Percentiles rank a stretch among this genome's conserved stretches.
Conservation (phyloP, 2,888 invertebrate species). For the Ormyrus thymus region DNA sequence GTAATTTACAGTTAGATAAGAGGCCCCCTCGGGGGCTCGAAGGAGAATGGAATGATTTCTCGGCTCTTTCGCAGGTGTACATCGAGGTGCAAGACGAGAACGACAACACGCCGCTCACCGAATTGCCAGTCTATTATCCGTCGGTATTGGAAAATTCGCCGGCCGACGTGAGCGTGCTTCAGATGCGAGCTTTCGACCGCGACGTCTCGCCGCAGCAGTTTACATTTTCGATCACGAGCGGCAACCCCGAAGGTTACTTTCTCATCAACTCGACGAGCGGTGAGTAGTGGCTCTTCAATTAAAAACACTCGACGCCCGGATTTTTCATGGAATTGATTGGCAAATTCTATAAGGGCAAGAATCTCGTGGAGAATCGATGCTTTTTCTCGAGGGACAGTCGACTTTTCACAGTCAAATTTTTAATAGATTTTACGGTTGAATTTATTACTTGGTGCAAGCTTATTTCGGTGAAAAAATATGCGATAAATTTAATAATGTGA, state of each 20-base stretch:
- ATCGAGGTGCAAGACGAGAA: slow-evolving; percentile 93
- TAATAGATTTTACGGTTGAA: too few relatives aligned
- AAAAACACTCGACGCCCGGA: not conserved
- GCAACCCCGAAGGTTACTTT: slow-evolving; percentile 95
- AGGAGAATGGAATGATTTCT: too few relatives aligned
- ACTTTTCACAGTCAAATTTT: too few relatives aligned
- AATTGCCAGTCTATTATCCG: slow-evolving; percentile 89
- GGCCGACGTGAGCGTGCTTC: slow-evolving; percentile 83
- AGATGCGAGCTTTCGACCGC: slow-evolving; percentile 86
- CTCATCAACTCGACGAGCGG: slow-evolving; percentile 89
- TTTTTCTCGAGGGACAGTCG: not conserved
- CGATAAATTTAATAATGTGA: too few relatives aligned
- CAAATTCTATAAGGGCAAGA: too few relatives aligned
- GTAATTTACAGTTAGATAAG: slow-evolving; percentile 37
- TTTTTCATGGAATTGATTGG: not conserved
- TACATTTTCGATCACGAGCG: slow-evolving; percentile 90
- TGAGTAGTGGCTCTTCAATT: slow-evolving; percentile 71
- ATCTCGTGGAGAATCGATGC: too few relatives aligned
- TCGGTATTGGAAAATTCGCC: slow-evolving; percentile 88
- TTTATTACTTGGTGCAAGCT: too few relatives aligned
- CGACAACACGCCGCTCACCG: slow-evolving; percentile 95
- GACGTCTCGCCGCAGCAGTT: slow-evolving; percentile 83
- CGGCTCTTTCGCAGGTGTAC: slow-evolving; percentile 79
- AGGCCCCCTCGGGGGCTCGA: too few relatives aligned
- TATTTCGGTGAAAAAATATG: too few relatives aligned